Base-by-base conservation (phyloP, 2,113 vertebrate genomes). In the Prinia subflava region DNA sequence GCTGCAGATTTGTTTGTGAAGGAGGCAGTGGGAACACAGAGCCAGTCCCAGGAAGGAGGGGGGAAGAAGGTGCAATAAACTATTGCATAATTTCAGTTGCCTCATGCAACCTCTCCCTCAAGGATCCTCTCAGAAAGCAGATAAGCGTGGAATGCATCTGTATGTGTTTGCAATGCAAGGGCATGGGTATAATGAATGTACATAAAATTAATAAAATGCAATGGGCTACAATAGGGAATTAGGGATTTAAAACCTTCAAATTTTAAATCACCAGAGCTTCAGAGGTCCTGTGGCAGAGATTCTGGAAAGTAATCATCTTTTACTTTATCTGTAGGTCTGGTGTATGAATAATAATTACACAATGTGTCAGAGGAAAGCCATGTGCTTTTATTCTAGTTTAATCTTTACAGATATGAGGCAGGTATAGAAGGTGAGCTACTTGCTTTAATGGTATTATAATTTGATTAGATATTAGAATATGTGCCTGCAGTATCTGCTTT, bases 401-500 rank as follows among this genome's bases (percentile, higher is more conserved):
- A 93, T 96, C 71, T 83, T 89, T 35, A 81, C 9, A 94, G 75
- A 89, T 94, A 90, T 8, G 25, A 88, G n/a, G 35, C 59, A 55
- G 60, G 37, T 68, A 60, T 47, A 86, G 85, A 95, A 86, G 68
- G 91, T 39, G 71, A 95, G 64, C 60, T 74, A 37, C 76, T 94
- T 77, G 60, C 76, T 93, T 90, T 86, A 96, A 92, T 78, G 31
- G 47, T 64, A 90, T 78, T 95, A 78, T 60, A 81, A 90, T 90
- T 90, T 68, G 59, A 81, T 94, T 87, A 86, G 64, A 49, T 78
- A 81, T 75, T 96, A 91, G 28, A 93, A 78, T 92, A 60, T 78
- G 41, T 53, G 56, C 60, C 88, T 81, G 64, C 47, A 83, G 71
- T 91, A 53, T 70, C 52, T 90, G 22, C 76, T 94, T 92, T 92